Evolutionary conservation across 2,113 vertebrate genomes (phyloP), one percentile per base, ranked within the genome.

Genomic region (Colinus virginianus): DNA sequence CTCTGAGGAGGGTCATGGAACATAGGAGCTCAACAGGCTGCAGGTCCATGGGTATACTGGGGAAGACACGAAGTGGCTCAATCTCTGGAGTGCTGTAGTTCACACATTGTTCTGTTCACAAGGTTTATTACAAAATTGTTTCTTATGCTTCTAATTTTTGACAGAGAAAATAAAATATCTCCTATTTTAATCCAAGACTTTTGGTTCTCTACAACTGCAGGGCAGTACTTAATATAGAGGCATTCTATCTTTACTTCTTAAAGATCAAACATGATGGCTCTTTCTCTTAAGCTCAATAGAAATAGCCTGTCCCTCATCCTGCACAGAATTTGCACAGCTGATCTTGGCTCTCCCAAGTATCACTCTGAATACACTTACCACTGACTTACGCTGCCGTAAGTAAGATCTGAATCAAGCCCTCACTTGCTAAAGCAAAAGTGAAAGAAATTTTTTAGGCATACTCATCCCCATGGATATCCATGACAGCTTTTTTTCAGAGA

Each of bases 381-480:
- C 49, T 78, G 32, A 71, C 25, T 84, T 49, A 49, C 4, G 15
- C 23, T 32, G 40, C 25, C 13, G 17, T 26, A 84, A 70, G 25
- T 3, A 2, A 82, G 21, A 66, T 59, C 42, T 64, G 51, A 92
- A 67, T 77, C 15, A 74, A 95, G 25, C 34, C 34, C 49, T 90
- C 15, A 13, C 25, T 94, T 66, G 9, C 5, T 69, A 90, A 90
- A 67, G 15, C 23, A 80, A 82, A 93, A 95, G 25, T 46, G 51
- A 91, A 91, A 90, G 2, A 11, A 19, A 32, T 56, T 71, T 88
- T 88, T 46, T 56, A 90, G 48, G 96, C 97, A 97, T 97, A 99
- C 99, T 99, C 96, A 98, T 97, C 58, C 98, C 98, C 98, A 98
- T 99, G 96, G 98, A 99, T 97, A 98, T 94, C 98, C 98, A 98